Evolutionary conservation across 2,888 invertebrate species (phyloP), one percentile per base, ranked within the genome.

Genomic region (Magallana nippona): DNA sequence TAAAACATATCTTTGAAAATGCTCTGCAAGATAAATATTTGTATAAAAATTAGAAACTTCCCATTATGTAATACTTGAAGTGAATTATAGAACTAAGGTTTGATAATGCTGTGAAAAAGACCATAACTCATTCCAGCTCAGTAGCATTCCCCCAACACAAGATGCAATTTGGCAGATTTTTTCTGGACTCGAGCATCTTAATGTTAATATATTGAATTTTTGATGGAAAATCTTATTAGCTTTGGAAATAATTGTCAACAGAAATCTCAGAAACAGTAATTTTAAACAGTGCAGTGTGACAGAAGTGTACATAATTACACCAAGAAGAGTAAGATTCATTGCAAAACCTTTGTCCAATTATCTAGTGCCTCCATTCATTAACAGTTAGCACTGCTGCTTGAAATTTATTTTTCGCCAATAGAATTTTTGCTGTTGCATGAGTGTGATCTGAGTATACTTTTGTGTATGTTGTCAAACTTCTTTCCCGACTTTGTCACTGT

Each of bases 171-270:
- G n/a, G 60, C 60, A n/a, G 17, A n/a, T 60, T 44, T 44, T 60
- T 17, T 60, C 17, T 17, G n/a, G 17, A 60, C n/a, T 60, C n/a
- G 8, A n/a, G n/a, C 60, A 17, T 15, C n/a, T n/a, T 60, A n/a
- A 15, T 3, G 17, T 60, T n/a, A 60, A 13, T 15, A 60, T 60
- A 60, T n/a, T 60, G 60, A 60, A 60, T 60, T 60, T 60, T 15
- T 60, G 60, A 60, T 60, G n/a, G n/a, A 60, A 60, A 60, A 60
- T 60, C 60, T n/a, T 60, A 8, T 60, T n/a, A 60, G n/a, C 60
- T 60, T 60, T 60, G 60, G 60, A 60, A 60, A 60, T 60, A 60
- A 60, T 60, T 60, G 60, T 60, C n/a, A 19, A 19, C 19, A 19
- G 60, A 60, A 60, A 19, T 60, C 19, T 60, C 60, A 60, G 60